Conservation (phyloP, 2,888 invertebrate genomes). For the Oscheius sp. region DNA sequence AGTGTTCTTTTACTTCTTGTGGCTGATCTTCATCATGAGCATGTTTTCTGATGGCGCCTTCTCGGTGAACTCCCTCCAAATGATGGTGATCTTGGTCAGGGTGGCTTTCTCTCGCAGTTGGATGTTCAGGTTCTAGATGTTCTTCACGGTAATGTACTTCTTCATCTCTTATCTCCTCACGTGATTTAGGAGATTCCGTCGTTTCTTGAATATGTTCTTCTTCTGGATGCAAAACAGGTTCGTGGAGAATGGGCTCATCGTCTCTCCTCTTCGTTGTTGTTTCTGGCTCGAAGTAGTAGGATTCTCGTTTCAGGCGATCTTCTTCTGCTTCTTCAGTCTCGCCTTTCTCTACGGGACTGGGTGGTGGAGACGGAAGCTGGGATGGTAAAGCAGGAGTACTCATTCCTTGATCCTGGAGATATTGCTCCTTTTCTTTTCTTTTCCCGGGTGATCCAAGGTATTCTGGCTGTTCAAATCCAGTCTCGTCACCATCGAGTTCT, state of each 20-base stretch:
- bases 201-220: no score
- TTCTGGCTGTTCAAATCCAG: neutral
- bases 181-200: no score
- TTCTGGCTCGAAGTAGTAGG: no score
- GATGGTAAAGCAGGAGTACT: neutral
- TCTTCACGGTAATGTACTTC: neutral
- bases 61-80: neutral
- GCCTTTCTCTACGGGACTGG: neutral
- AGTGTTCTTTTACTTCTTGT: neutral
- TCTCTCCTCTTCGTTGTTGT: neutral
- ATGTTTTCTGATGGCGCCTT: neutral
- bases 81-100: neutral
- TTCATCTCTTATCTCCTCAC: no score
- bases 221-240: no score
- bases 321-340: neutral
- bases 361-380: no score
- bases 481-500: neutral
- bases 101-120: neutral
- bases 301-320: neutral
- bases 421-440: neutral
- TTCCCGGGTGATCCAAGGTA: neutral
- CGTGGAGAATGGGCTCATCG: no score
- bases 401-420: neutral
- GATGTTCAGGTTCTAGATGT: neutral
- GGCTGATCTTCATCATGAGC: slow-evolving; percentile 3